phyloP scores from a whole-genome alignment of 2,888 invertebrate genomes.

The Morpho deidamia region DNA sequence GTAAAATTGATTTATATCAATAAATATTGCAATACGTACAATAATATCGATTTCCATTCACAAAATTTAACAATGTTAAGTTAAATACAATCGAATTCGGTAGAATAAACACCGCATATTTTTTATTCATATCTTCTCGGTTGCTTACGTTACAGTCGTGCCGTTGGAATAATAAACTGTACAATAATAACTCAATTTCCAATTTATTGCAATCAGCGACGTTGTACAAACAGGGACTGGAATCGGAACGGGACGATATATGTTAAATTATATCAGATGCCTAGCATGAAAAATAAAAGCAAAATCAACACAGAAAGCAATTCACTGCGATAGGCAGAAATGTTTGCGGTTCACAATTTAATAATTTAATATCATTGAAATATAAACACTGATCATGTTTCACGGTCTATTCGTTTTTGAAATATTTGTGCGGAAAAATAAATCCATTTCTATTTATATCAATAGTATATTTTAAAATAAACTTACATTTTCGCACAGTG shows the following conservation, averaged over 20 bases:
- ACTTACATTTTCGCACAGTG: no score
- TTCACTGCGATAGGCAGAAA: conserved; percentile 11
- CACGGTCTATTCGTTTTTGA: conserved; percentile 2
- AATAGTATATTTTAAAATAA: no score
- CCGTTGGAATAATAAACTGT: conserved; percentile 21
- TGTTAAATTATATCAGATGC: conserved; percentile 15
- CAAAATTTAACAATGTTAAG: not conserved
- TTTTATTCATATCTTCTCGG: conserved; percentile 17
- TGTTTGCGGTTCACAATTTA: conserved; percentile 7
- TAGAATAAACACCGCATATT: conserved; percentile 1
- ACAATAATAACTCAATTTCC: conserved; percentile 26
- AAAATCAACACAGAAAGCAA: conserved; percentile 16
- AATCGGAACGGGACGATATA: conserved; percentile 10
- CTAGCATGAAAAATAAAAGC: conserved; percentile 12
- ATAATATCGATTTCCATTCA: no score
- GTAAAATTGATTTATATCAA: no score
- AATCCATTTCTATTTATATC: no score
- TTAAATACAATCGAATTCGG: not conserved
- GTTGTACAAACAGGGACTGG: conserved; percentile 16
- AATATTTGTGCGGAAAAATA: not conserved
- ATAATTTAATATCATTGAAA: conserved; percentile 6
- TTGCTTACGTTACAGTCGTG: conserved; percentile 17
- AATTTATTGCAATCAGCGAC: conserved; percentile 28
- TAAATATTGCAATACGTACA: no score
- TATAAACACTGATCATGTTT: conserved; percentile 5